phyloP scores from a whole-genome alignment of 2,888 invertebrate genomes.

The Drosophila basisetae region DNA sequence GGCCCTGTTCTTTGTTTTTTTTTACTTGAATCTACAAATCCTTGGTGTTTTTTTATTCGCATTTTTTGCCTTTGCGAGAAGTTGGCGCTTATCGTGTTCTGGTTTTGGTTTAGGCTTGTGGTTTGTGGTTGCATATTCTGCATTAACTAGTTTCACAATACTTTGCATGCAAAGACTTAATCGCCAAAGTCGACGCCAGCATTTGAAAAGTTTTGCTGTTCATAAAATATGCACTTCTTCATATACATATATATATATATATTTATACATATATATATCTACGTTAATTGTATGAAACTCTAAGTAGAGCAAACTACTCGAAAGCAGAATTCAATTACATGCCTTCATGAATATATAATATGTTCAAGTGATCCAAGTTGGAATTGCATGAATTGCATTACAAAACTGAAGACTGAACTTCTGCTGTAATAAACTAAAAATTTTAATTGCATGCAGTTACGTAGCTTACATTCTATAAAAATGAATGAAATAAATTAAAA shows the following conservation, averaged over 20 bases:
- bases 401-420: background rate
- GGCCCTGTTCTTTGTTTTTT: background rate
- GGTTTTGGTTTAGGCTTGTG: slow-evolving; percentile 7
- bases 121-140: slow-evolving; percentile 21
- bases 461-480: background rate
- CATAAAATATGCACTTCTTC: slow-evolving; percentile 4
- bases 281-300: slow-evolving; percentile 20
- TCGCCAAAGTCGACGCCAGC: slow-evolving; percentile 12
- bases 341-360: slow-evolving; percentile 7
- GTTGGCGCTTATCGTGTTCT: slow-evolving; percentile 33
- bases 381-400: background rate
- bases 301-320: slow-evolving; percentile 12
- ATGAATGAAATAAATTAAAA: background rate
- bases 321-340: slow-evolving; percentile 1
- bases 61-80: slow-evolving; percentile 18
- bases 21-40: slow-evolving; percentile 5
- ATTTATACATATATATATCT: slow-evolving; percentile 16
- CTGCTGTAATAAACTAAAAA: background rate
- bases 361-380: background rate
- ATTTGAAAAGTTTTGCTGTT: slow-evolving; percentile 12
- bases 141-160: slow-evolving; percentile 18
- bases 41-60: background rate
- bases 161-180: slow-evolving; percentile 10
- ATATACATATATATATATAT: background rate
- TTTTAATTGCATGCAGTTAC: background rate